Evolutionary conservation across 1,140 invertebrate species (phyloP).

Genomic region (Acromyrmex charruanus): DNA sequence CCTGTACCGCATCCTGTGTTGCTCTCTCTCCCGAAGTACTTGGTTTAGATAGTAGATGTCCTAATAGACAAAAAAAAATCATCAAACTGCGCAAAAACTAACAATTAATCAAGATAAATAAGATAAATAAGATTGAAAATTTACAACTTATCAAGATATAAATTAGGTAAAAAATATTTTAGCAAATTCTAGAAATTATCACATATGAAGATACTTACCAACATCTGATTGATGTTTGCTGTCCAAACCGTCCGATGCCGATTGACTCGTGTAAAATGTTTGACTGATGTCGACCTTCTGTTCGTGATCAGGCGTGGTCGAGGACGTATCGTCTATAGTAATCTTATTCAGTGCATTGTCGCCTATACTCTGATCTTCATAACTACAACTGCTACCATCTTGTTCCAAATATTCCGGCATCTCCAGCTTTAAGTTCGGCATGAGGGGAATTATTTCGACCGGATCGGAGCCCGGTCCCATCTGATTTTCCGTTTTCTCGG

Average conservation of each 20-base stretch:
- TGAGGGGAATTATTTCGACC: constrained; percentile 86
- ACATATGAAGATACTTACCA: constrained; percentile 76
- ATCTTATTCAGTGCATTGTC: constrained; percentile 82
- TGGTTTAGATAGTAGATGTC: constrained; percentile 85
- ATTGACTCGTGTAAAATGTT: constrained; percentile 85
- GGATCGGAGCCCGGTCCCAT: constrained; percentile 79
- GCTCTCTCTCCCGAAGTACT: constrained; percentile 85
- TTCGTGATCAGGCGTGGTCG: constrained; percentile 81
- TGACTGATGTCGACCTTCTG: constrained; percentile 85
- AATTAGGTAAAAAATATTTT: not conserved
- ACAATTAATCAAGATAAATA: constrained; percentile 31
- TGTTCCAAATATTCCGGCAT: constrained; percentile 86
- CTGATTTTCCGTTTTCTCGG: constrained; percentile 81
- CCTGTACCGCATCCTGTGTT: constrained; percentile 85
- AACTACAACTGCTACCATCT: constrained; percentile 86
- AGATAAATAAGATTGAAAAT: constrained; percentile 10
- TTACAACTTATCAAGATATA: too few relatives aligned
- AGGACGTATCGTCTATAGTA: constrained; percentile 80
- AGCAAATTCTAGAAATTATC: constrained; percentile 37
- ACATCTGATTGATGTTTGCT: constrained; percentile 83
- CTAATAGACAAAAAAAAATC: constrained; percentile 78
- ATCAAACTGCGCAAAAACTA: not conserved
- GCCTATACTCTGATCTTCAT: constrained; percentile 84
- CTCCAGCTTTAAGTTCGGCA: constrained; percentile 86
- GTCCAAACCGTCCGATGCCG: constrained; percentile 79